Conservation (phyloP, 2,888 invertebrate genomes). For the Bibio marci region DNA sequence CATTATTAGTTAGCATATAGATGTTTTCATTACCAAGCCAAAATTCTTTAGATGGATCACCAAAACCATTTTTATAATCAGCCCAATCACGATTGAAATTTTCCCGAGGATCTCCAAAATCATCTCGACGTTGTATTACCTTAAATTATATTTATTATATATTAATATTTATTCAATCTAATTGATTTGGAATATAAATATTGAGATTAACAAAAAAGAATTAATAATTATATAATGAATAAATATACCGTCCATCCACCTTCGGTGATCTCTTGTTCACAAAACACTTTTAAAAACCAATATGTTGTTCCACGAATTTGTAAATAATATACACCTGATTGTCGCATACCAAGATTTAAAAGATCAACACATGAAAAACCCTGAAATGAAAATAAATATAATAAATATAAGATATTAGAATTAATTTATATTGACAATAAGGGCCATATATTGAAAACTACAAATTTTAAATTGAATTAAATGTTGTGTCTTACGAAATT, state of each 20-base stretch:
- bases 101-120: constrained; percentile 72
- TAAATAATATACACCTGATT: constrained; percentile 75
- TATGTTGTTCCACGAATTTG: constrained; percentile 83
- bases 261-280: constrained; percentile 75
- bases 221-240: too few species aligned
- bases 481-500: too few species aligned
- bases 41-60: constrained; percentile 76
- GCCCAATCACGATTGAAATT: constrained; percentile 87
- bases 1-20: constrained; percentile 83
- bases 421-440: too few species aligned
- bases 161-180: background rate
- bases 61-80: constrained; percentile 85
- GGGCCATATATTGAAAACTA: too few species aligned
- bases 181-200: too few species aligned
- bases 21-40: constrained; percentile 90
- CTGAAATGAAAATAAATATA: constrained; percentile 37
- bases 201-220: too few species aligned
- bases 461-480: too few species aligned
- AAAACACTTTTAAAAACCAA: constrained; percentile 83
- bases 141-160: constrained; percentile 21
- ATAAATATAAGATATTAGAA: too few species aligned
- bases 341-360: constrained; percentile 67
- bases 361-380: constrained; percentile 80
- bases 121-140: constrained; percentile 82
- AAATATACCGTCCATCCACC: constrained; percentile 82